Percentiles rank a stretch among this genome's conserved stretches.
phyloP scores from a whole-genome alignment of 2,797 vertebrate genomes.

The Leptatherina wallacei region DNA sequence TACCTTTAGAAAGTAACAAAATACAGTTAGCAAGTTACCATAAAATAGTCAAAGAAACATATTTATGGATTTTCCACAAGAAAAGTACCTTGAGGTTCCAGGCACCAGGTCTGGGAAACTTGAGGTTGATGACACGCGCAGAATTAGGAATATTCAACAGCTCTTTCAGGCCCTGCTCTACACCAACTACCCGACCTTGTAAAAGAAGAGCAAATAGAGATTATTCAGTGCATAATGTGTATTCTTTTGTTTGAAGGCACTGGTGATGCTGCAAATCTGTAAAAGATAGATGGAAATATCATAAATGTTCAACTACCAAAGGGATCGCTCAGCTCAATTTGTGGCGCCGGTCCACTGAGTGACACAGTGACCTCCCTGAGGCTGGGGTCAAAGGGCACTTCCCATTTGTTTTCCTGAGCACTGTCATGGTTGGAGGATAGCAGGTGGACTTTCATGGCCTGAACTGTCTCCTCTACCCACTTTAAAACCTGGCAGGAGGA shows the following conservation, averaged over 20 bases:
- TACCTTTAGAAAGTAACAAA: conserved; percentile 75
- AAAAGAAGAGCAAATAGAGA: conserved; percentile 4
- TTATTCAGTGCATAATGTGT: conserved; percentile 1
- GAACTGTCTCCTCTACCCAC: conserved; percentile 96
- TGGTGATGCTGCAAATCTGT: neutral
- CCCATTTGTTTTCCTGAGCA: conserved; percentile 88
- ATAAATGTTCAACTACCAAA: conserved; percentile 78
- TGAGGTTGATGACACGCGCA: conserved; percentile 88
- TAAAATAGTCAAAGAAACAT: conserved; percentile 1
- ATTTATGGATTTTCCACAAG: neutral
- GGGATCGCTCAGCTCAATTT: conserved; percentile 88
- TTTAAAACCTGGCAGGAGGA: conserved; percentile 87
- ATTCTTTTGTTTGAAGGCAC: neutral
- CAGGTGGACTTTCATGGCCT: conserved; percentile 92
- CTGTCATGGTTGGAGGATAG: conserved; percentile 91
- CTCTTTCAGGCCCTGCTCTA: conserved; percentile 87
- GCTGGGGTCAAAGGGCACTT: conserved; percentile 91
- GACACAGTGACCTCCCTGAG: conserved; percentile 95
- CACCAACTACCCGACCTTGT: conserved; percentile 86
- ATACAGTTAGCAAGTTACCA: conserved; percentile 7
- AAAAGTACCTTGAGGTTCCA: conserved; percentile 91
- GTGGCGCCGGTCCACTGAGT: conserved; percentile 90
- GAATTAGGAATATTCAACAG: conserved; percentile 95
- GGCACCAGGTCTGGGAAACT: conserved; percentile 87
- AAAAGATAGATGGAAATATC: neutral